Evolutionary conservation across 1,140 invertebrate genomes (phyloP).

Genomic region (Drosophila pandora): DNA sequence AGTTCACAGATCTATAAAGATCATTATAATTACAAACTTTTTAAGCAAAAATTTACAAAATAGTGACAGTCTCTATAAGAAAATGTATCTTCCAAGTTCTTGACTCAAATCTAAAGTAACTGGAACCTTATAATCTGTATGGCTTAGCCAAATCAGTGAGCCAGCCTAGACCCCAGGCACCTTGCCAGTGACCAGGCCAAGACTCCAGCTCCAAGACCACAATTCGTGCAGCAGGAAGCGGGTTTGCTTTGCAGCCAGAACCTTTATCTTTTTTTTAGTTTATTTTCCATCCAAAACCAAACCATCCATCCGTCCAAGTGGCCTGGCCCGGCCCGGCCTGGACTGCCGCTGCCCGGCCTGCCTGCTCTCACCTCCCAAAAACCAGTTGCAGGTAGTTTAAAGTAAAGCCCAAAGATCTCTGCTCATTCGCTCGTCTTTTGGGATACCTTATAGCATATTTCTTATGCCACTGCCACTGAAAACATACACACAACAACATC

Average conservation of each 20-base stretch:
- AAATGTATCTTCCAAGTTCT: slow-evolving; percentile 21
- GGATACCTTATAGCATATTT: slow-evolving; percentile 67
- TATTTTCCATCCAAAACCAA: slow-evolving; percentile 7
- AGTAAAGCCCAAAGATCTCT: slow-evolving; percentile 73
- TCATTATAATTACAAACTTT: not conserved
- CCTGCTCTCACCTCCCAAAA: slow-evolving; percentile 55
- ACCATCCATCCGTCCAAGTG: too few relatives aligned
- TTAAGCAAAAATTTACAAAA: slow-evolving; percentile 6
- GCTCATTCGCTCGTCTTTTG: slow-evolving; percentile 68
- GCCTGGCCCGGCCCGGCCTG: slow-evolving; percentile 15
- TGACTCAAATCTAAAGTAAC: slow-evolving; percentile 28
- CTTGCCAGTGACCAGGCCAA: slow-evolving; percentile 37
- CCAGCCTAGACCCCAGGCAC: slow-evolving; percentile 48
- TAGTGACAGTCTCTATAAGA: slow-evolving; percentile 9
- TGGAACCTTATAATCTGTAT: slow-evolving; percentile 14
- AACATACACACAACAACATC: slow-evolving; percentile 26
- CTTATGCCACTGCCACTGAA: slow-evolving; percentile 53
- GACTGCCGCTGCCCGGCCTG: slow-evolving; percentile 16
- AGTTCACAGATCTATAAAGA: too few relatives aligned
- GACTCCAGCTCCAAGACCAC: slow-evolving; percentile 22
- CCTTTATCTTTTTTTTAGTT: slow-evolving; percentile 55
- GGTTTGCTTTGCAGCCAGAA: slow-evolving; percentile 71
- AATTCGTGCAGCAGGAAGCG: slow-evolving; percentile 74
- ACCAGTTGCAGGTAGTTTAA: slow-evolving; percentile 82
- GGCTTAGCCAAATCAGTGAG: slow-evolving; percentile 37